Percentiles rank a stretch among this genome's conserved stretches.
These are phyloP conservation scores for Takifugu ocellatus DNA, from an alignment of 2,797 vertebrate genomes.

Conservation along the genomic window DNA sequence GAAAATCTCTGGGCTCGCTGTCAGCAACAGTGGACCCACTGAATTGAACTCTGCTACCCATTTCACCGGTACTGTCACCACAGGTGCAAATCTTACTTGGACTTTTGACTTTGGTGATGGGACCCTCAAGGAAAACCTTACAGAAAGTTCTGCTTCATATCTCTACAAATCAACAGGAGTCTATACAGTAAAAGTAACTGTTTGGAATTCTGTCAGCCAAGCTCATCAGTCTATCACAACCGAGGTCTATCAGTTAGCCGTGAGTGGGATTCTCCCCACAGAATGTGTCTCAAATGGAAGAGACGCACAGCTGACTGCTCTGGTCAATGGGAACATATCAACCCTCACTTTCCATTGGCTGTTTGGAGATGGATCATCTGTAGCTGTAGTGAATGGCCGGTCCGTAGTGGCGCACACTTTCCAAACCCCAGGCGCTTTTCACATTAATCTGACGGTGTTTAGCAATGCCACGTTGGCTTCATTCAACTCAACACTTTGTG, in stretches of 20 bases:
- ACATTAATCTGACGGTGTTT: conserved; percentile 55
- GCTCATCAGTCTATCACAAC: conserved; percentile 44
- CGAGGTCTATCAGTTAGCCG: conserved; percentile 62
- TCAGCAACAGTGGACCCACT: conserved; percentile 53
- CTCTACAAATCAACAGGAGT: conserved; percentile 68
- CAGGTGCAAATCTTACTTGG: conserved; percentile 70
- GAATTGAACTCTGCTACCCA: conserved; percentile 59
- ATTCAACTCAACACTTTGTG: conserved; percentile 58
- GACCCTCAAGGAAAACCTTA: conserved; percentile 43
- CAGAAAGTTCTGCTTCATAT: conserved; percentile 53
- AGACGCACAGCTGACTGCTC: conserved; percentile 47
- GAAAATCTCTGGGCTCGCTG: conserved; percentile 60
- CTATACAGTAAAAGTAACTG: conserved; percentile 64
- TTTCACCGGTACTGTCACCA: conserved; percentile 57
- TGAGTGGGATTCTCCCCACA: conserved; percentile 60
- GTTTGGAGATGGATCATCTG: conserved; percentile 69
- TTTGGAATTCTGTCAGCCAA: conserved; percentile 63
- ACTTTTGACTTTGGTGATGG: conserved; percentile 79
- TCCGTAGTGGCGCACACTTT: conserved; percentile 62
- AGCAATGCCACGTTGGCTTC: conserved; percentile 45
- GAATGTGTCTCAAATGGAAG: conserved; percentile 56
- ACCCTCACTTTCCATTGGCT: conserved; percentile 69
- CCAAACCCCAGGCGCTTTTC: conserved; percentile 55
- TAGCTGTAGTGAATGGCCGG: conserved; percentile 47
- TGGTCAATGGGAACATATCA: conserved; percentile 59